Conservation (phyloP, 2,113 vertebrate species). For the Spilogale gracilis region DNA sequence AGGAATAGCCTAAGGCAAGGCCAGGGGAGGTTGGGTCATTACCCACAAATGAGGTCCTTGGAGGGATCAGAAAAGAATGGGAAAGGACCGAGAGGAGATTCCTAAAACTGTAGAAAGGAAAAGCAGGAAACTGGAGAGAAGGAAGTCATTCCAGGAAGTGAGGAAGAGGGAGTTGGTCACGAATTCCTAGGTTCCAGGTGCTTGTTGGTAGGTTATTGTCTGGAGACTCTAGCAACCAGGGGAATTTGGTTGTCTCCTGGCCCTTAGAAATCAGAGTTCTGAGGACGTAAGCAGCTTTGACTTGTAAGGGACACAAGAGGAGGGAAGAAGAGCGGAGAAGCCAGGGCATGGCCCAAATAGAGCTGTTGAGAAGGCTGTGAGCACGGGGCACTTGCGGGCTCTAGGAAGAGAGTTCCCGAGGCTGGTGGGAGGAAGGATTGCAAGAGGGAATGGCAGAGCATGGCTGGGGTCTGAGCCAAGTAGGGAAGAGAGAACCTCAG, state of each 20-base stretch:
- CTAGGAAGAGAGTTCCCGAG: neutral
- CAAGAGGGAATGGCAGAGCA: neutral
- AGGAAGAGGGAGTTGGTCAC: neutral
- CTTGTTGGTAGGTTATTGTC: neutral
- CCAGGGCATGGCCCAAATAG: neutral
- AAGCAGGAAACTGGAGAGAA: neutral
- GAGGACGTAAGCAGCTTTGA: neutral
- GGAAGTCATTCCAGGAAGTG: neutral
- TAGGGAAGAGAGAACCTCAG: neutral
- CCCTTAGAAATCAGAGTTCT: neutral
- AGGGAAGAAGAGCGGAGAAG: neutral
- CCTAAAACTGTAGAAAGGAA: neutral
- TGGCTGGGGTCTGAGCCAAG: neutral
- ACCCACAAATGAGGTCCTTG: neutral
- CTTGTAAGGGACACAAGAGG: neutral
- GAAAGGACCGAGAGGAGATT: neutral
- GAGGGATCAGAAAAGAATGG: neutral
- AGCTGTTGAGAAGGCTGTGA: neutral
- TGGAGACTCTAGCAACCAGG: neutral
- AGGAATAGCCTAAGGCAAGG: neutral
- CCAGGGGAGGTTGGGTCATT: neutral
- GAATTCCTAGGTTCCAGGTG: neutral
- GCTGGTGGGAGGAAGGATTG: neutral
- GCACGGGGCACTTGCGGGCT: neutral
- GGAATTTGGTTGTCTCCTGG: neutral